Evolutionary conservation across 2,888 invertebrate species (phyloP), one percentile per base, ranked within the genome.

Genomic region (Rapana venosa): DNA sequence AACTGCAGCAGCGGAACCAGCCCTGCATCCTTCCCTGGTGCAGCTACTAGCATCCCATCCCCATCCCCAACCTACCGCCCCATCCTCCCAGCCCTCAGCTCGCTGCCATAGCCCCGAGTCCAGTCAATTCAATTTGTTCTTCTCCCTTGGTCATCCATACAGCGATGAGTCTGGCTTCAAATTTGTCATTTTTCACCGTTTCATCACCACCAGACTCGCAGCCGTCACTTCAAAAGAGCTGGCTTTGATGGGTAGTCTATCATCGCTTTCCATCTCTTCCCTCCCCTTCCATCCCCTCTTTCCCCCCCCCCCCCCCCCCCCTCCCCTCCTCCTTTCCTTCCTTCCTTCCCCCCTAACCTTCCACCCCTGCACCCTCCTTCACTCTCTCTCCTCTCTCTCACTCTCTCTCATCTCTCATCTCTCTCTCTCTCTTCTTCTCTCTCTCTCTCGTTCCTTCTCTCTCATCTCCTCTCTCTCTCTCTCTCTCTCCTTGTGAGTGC

Each of bases 181-280:
- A 87, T 87, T 87, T 70, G 86, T 87, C 86, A 87, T 87, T 87
- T 87, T 87, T 87, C 86, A 87, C 86, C 70, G 66, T 87, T 70
- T 87, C 86, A 61, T 81, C 88, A 79, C 77, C 61, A 35, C 58
- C 61, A 58, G 61, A 74, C 79, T 58, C 61, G 77, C 20, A 15
- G 30, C 70, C 77, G 47, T 81, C 81, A 79, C 79, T 32, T 79
- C 81, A 81, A 88, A 88, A 83, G 81, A 32, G 30, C 26, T 22
- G 61, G 22, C 17, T 70, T 58, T 88, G 88, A 79, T 88, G 88
- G 81, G 79, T 58, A 58, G 77, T 88, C 58, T 36, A 79, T 88
- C 81, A 79, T 81, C 17, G 17, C 36, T 20, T n/a, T 11, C 15
- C 13, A 58, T n/a, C 56, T 56, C 56, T 15, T 77, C n/a, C n/a